phyloP scores from a whole-genome alignment of 2,888 invertebrate genomes.

The Coelogynopora nodosa region DNA sequence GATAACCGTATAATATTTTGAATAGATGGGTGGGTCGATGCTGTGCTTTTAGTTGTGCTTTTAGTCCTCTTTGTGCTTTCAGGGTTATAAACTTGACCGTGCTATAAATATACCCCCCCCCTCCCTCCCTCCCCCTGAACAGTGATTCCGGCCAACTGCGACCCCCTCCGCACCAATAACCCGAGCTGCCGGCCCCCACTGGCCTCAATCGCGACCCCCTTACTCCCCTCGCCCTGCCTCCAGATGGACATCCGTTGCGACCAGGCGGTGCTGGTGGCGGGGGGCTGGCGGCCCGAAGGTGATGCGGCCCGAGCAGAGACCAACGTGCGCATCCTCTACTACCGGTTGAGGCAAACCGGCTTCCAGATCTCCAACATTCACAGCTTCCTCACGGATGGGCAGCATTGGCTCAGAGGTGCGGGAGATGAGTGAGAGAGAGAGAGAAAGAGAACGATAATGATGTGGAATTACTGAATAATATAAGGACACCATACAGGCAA shows the following conservation, averaged over 20 bases:
- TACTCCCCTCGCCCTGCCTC: slow-evolving; percentile 55
- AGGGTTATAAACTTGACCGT: no score
- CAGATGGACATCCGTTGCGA: slow-evolving; percentile 64
- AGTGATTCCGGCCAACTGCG: slow-evolving; percentile 54
- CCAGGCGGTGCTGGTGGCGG: slow-evolving; percentile 64
- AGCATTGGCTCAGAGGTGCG: slow-evolving; percentile 35
- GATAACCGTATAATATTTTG: no score
- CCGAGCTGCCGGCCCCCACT: slow-evolving; percentile 62
- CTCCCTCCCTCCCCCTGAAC: background rate
- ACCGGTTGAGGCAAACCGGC: slow-evolving; percentile 62
- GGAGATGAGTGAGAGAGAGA: no score
- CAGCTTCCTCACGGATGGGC: slow-evolving; percentile 64
- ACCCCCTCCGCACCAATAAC: slow-evolving; percentile 62
- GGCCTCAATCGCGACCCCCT: slow-evolving; percentile 54
- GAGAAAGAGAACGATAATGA: no score
- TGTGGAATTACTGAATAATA: no score
- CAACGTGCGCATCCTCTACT: slow-evolving; percentile 60
- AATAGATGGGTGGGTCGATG: no score
- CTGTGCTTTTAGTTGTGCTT: no score
- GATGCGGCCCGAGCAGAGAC: slow-evolving; percentile 57
- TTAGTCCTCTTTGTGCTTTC: no score
- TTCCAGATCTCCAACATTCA: slow-evolving; percentile 63
- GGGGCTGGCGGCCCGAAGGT: slow-evolving; percentile 64
- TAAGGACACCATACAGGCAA: no score
- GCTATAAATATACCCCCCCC: no score